Evolutionary conservation across 1,140 invertebrate genomes (phyloP).

Genomic region (Spodoptera frugiperda): DNA sequence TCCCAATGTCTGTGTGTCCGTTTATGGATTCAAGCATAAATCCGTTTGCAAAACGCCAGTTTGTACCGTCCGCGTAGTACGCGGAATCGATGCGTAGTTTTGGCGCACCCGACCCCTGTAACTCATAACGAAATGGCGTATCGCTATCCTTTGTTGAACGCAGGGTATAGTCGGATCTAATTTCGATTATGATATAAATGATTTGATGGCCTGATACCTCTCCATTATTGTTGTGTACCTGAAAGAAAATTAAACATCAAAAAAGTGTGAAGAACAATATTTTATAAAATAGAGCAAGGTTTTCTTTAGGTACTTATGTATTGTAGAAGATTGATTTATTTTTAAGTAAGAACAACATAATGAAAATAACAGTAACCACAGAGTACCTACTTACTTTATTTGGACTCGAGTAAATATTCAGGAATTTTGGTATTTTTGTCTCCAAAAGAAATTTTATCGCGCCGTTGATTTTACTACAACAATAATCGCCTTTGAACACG

Average conservation of each 20-base stretch:
- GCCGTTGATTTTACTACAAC: not conserved
- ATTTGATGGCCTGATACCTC: conserved; percentile 5
- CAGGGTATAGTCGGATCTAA: conserved; percentile 22
- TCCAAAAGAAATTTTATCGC: too few species aligned
- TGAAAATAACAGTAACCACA: too few species aligned
- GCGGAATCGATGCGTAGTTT: conserved; percentile 64
- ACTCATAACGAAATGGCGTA: conserved; percentile 56
- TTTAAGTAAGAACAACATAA: too few species aligned
- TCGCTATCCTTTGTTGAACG: conserved; percentile 40
- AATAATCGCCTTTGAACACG: conserved; percentile 1
- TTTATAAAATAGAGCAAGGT: too few species aligned
- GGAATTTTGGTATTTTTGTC: too few species aligned
- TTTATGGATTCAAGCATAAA: conserved; percentile 65
- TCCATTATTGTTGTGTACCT: conserved; percentile 7
- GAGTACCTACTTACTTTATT: too few species aligned
- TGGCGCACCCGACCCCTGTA: conserved; percentile 59
- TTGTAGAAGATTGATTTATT: too few species aligned
- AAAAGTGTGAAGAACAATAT: too few species aligned
- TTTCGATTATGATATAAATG: conserved; percentile 11
- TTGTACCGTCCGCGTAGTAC: conserved; percentile 49
- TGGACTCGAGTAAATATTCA: too few species aligned
- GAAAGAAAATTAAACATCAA: too few species aligned
- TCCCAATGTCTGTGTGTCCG: conserved; percentile 52
- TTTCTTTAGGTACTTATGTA: too few species aligned
- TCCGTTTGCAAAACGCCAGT: conserved; percentile 66